phyloP scores from a whole-genome alignment of 1,140 invertebrate genomes.

The Eupeodes corollae region DNA sequence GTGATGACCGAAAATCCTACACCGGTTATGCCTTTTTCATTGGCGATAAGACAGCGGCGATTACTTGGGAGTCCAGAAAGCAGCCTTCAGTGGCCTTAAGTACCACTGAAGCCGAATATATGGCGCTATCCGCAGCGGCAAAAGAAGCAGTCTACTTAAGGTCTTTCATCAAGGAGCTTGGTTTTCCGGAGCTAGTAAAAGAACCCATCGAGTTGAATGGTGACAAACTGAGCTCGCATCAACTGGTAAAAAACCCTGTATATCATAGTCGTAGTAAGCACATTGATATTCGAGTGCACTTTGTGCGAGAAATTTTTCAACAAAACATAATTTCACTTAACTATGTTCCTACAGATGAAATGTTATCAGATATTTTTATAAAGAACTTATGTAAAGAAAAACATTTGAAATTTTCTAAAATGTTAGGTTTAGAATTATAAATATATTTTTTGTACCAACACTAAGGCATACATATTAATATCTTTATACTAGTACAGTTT shows the following conservation, averaged over 20 bases:
- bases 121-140: conserved; percentile 8
- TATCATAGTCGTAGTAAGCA: conserved; percentile 30
- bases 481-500: too few relatives aligned
- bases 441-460: too few relatives aligned
- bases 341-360: not conserved
- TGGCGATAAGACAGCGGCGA: conserved; percentile 10
- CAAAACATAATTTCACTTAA: not conserved
- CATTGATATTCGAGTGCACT: conserved; percentile 32
- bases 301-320: conserved; percentile 14
- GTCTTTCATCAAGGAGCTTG: conserved; percentile 6
- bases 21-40: conserved; percentile 10
- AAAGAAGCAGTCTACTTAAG: conserved; percentile 10
- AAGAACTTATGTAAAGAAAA: not conserved
- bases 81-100: conserved; percentile 10
- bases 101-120: conserved; percentile 14
- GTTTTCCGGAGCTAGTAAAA: too few relatives aligned
- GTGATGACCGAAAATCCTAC: conserved; percentile 14
- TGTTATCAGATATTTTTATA: not conserved
- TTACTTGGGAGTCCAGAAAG: conserved; percentile 13
- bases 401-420: not conserved
- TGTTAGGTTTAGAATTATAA: not conserved
- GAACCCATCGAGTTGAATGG: not conserved
- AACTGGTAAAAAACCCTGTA: conserved; percentile 21
- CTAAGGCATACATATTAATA: too few relatives aligned
- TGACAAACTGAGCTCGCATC: conserved; percentile 4